Evolutionary conservation across 1,140 invertebrate species (phyloP).

Genomic region (Neomicropteryx cornuta): DNA sequence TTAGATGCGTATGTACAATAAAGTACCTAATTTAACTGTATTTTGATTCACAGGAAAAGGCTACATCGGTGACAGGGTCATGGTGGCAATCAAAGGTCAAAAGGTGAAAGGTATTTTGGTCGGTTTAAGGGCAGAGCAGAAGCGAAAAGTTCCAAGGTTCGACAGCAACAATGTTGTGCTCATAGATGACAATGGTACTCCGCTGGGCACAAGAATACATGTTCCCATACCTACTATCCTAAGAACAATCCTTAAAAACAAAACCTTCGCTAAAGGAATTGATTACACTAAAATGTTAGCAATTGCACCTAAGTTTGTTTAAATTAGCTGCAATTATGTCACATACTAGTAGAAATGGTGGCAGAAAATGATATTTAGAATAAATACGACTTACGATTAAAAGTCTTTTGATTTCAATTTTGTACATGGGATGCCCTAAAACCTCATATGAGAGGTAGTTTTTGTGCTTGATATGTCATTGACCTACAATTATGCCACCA

Average conservation of each 20-base stretch:
- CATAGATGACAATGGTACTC: conserved; percentile 88
- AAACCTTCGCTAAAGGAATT: conserved; percentile 69
- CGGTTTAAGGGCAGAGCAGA: conserved; percentile 78
- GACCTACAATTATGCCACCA: too few relatives aligned
- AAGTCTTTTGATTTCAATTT: too few relatives aligned
- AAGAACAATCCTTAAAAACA: conserved; percentile 75
- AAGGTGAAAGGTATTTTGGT: conserved; percentile 95
- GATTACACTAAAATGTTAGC: conserved; percentile 94
- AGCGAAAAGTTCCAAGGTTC: conserved; percentile 76
- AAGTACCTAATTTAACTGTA: too few relatives aligned
- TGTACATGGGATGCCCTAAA: too few relatives aligned
- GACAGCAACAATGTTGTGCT: conserved; percentile 96
- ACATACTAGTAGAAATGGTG: too few relatives aligned
- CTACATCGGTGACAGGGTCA: conserved; percentile 68
- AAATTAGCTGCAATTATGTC: too few relatives aligned
- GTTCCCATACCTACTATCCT: conserved; percentile 90
- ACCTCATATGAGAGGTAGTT: too few relatives aligned
- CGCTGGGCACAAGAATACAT: conserved; percentile 86
- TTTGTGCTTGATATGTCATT: too few relatives aligned
- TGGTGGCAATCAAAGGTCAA: conserved; percentile 94
- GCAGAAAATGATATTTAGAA: too few relatives aligned
- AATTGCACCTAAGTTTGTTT: conserved; percentile 89
- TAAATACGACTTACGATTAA: too few relatives aligned
- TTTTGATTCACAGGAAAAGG: conserved; percentile 36
- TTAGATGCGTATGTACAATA: too few relatives aligned